Percentiles rank a stretch among this genome's conserved stretches.
Conservation (phyloP, 2,113 vertebrate genomes). For the Psammodynastes pulverulentus region DNA sequence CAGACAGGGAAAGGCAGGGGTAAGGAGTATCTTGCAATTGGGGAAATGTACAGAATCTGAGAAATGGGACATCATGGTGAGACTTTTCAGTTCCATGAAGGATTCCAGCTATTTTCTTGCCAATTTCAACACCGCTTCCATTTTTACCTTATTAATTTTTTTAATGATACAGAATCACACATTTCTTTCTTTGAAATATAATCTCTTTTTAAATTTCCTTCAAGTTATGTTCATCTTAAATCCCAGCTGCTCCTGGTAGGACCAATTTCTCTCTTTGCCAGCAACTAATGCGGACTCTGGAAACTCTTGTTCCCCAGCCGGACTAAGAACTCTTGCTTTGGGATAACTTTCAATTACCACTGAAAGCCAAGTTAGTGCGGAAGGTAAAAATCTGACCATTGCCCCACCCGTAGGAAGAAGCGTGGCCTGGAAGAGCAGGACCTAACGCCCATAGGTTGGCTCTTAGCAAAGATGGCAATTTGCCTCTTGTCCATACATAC, state of each 20-base stretch:
- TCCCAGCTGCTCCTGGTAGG: neutral
- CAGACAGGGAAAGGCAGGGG: neutral
- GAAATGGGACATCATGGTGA: neutral
- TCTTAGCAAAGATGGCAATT: fast-evolving
- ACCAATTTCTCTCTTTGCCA: neutral
- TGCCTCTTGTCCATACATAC: slow-evolving; percentile 75
- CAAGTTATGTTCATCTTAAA: neutral
- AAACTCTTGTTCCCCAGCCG: neutral
- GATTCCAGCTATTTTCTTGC: neutral
- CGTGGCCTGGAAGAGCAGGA: neutral
- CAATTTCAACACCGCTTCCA: neutral
- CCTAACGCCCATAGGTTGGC: fast-evolving
- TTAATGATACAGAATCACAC: neutral
- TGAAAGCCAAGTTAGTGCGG: neutral
- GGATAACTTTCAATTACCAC: neutral
- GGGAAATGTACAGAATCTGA: neutral
- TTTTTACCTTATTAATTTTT: neutral
- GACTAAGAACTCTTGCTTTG: neutral
- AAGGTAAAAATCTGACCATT: neutral
- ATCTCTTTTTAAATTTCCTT: neutral
- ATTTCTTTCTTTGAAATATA: neutral
- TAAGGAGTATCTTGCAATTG: neutral
- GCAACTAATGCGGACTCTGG: neutral
- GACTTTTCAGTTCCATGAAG: neutral
- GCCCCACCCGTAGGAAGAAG: neutral